Conservation (phyloP, 2,888 invertebrate genomes). For the Melieria omissa region DNA sequence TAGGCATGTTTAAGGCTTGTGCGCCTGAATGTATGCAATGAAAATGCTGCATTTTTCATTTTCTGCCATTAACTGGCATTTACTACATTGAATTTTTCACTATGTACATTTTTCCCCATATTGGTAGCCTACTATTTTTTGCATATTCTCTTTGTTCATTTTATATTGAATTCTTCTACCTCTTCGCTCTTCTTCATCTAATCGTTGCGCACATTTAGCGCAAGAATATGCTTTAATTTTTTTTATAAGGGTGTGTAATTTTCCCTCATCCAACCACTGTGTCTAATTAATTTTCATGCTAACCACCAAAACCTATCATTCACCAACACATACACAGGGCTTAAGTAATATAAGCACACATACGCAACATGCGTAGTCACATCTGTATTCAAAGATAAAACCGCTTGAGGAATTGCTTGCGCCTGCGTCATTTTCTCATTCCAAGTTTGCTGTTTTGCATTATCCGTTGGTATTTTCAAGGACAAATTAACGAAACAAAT, state of each 20-base stretch:
- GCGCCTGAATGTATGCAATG: not conserved
- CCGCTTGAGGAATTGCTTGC: no score
- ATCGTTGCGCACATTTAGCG: not conserved
- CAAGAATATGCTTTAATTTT: not conserved
- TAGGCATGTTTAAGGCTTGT: not conserved
- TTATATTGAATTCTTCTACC: not conserved
- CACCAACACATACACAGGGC: not conserved
- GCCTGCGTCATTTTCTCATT: no score
- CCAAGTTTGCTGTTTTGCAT: not conserved
- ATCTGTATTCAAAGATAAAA: no score
- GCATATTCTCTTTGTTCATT: not conserved
- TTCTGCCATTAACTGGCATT: no score
- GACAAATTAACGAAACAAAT: no score
- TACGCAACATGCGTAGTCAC: no score
- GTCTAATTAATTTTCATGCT: conserved; percentile 48
- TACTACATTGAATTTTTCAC: no score
- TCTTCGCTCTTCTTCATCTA: not conserved
- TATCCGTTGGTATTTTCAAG: not conserved
- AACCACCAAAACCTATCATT: conserved; percentile 25
- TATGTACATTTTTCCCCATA: no score
- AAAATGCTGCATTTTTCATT: not conserved
- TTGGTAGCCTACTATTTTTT: no score
- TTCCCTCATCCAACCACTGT: not conserved
- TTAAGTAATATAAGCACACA: no score
- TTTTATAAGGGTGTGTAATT: not conserved